These are phyloP conservation scores for Helostoma temminkii DNA, from an alignment of 2,797 vertebrate genomes.

Conservation along the genomic window DNA sequence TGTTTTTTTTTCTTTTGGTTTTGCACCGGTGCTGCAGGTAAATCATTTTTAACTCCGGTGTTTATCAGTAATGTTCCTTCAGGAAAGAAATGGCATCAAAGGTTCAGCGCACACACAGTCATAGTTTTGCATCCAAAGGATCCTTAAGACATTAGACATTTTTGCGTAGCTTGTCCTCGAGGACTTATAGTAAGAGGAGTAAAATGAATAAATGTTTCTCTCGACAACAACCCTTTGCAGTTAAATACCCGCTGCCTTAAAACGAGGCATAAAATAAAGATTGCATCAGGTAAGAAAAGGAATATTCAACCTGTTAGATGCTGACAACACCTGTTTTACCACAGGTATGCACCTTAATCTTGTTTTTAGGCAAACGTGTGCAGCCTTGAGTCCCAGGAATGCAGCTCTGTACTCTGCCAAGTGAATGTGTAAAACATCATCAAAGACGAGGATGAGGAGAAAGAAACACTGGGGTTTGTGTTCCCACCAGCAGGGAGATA, in stretches of 20 bases:
- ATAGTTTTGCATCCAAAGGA: too few relatives aligned
- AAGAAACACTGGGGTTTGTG: conserved; percentile 67
- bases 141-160: background rate
- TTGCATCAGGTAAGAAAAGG: conserved; percentile 38
- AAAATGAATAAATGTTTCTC: conserved; percentile 20
- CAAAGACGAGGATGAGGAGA: conserved; percentile 69
- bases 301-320: conserved; percentile 54
- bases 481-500: conserved; percentile 72
- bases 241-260: conserved; percentile 15
- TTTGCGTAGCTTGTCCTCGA: too few relatives aligned
- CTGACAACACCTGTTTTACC: conserved; percentile 67
- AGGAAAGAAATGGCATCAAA: background rate
- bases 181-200: conserved; percentile 10
- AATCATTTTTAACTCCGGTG: background rate
- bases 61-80: background rate
- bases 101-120: background rate
- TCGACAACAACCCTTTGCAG: conserved; percentile 17
- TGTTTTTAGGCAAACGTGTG: conserved; percentile 53
- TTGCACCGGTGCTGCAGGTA: too few relatives aligned
- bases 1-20: too few relatives aligned
- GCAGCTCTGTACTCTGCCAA: conserved; percentile 38
- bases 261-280: conserved; percentile 28
- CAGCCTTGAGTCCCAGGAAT: conserved; percentile 49
- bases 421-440: conserved; percentile 68
- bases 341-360: conserved; percentile 62